A percentile compares a stretch with the other conserved stretches of the same genome.
These are phyloP conservation scores for Turritopsis dohrnii DNA, from an alignment of 30 jellyfish, hydroid and myxozoan species.

Conservation along the genomic window DNA sequence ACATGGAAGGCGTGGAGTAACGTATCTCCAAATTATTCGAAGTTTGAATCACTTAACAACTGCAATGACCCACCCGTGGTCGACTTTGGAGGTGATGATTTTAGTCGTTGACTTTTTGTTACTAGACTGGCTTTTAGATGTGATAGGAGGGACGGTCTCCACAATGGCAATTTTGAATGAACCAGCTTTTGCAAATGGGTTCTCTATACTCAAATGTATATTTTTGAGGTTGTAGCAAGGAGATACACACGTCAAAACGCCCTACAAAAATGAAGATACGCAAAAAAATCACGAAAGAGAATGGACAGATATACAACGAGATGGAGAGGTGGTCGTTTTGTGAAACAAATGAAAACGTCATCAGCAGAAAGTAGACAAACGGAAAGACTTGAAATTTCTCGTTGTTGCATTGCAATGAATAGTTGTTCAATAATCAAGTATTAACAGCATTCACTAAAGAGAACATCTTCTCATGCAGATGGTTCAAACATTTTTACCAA, in stretches of 20 bases:
- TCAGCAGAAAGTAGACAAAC: no score
- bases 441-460: no score
- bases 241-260: conserved; percentile 43
- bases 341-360: no score
- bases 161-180: conserved; percentile 60
- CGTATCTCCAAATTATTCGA: no score
- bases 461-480: no score
- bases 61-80: conserved; percentile 42
- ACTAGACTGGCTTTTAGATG: conserved; percentile 7
- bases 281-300: neutral
- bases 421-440: no score
- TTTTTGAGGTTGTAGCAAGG: conserved; percentile 87
- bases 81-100: conserved; percentile 53
- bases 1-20: no score
- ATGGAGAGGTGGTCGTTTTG: no score
- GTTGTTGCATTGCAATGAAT: no score
- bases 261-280: conserved; percentile 29
- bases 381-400: no score
- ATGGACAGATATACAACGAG: neutral
- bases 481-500: conserved; percentile 59
- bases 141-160: conserved; percentile 49
- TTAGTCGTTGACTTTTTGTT: conserved; percentile 19
- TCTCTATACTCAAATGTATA: conserved; percentile 41
- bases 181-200: conserved; percentile 74
- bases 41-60: no score